These are phyloP conservation scores for Sebastes iracundus DNA, from an alignment of 2,797 vertebrate species.

Conservation along the genomic window DNA sequence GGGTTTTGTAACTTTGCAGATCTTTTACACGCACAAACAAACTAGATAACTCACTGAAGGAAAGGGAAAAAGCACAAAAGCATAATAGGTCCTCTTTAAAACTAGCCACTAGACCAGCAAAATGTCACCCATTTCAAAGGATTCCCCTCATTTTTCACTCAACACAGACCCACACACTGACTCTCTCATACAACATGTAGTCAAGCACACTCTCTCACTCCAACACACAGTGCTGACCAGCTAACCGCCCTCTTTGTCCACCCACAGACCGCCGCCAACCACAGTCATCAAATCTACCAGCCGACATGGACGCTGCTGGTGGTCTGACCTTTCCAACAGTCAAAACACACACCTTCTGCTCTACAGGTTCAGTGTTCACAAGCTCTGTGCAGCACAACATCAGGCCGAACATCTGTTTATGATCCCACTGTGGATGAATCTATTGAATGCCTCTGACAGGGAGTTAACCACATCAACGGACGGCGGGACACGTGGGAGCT, in stretches of 20 bases:
- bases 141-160: not conserved
- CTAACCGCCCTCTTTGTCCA: slow-evolving; percentile 2
- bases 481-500: not conserved
- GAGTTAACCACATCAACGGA: slow-evolving; percentile 14
- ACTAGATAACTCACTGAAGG: too few relatives aligned
- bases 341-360: not conserved
- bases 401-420: slow-evolving; percentile 3
- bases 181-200: not conserved
- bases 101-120: not conserved
- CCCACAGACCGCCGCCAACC: slow-evolving; percentile 7
- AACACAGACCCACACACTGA: not conserved
- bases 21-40: too few relatives aligned
- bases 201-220: not conserved
- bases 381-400: not conserved
- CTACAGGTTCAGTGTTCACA: not conserved
- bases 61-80: too few relatives aligned
- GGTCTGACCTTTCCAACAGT: slow-evolving; percentile 8
- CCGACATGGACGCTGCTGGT: slow-evolving; percentile 13
- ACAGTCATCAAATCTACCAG: slow-evolving; percentile 21
- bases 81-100: not conserved
- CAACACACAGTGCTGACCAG: slow-evolving; percentile 1
- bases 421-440: slow-evolving; percentile 12
- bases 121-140: not conserved
- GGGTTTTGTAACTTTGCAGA: too few relatives aligned
- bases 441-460: not conserved